Conservation (phyloP, 2,113 vertebrate genomes). For the Poicephalus gulielmi region DNA sequence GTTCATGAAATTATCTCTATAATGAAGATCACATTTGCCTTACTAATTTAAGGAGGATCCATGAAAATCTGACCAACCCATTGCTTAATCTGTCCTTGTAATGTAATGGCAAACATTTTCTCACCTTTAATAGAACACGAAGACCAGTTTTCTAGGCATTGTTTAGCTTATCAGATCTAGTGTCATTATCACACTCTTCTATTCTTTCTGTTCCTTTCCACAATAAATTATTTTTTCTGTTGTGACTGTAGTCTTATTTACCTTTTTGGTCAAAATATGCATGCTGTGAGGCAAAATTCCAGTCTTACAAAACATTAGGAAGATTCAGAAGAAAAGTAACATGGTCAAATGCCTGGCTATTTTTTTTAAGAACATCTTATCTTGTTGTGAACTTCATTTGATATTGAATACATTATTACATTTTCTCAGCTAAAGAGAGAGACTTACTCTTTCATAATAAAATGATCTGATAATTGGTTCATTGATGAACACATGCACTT, state of each 20-base stretch:
- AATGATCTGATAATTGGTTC: background rate
- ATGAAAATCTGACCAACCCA: background rate
- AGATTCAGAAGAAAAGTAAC: background rate
- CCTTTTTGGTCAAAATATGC: rapidly evolving
- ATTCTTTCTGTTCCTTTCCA: background rate
- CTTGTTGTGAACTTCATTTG: background rate
- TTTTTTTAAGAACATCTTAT: background rate
- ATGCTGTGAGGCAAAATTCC: background rate
- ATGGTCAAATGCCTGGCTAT: background rate
- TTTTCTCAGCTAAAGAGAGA: background rate
- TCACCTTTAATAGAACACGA: background rate
- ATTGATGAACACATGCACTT: background rate
- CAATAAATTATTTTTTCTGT: background rate
- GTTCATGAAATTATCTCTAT: background rate
- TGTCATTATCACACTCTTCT: background rate
- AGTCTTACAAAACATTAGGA: background rate
- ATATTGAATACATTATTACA: background rate
- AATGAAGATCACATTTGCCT: background rate
- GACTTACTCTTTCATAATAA: background rate
- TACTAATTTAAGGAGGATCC: background rate
- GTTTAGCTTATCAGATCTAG: rapidly evolving
- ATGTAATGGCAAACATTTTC: background rate
- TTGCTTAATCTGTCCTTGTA: background rate
- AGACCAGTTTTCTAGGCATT: background rate
- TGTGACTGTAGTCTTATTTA: background rate